Percentiles rank a stretch among this genome's conserved stretches.
Evolutionary conservation across 2,113 vertebrate genomes (phyloP).

Genomic region (Echinops telfairi): DNA sequence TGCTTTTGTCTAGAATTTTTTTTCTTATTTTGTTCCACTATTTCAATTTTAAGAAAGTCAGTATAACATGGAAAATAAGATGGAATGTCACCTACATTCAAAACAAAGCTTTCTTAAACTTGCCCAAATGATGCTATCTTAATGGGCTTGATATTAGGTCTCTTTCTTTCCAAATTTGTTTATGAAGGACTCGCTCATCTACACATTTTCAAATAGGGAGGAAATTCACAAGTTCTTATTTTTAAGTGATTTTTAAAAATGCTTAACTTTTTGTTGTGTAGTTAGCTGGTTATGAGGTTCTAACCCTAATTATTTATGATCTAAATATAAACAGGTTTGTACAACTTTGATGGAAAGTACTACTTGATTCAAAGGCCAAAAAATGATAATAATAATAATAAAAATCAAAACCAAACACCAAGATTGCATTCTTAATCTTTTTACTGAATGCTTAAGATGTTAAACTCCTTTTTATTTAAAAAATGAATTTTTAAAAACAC

Average conservation of each 20-base stretch:
- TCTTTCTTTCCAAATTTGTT: conserved; percentile 50
- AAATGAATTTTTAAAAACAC: conserved; percentile 16
- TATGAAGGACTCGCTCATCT: conserved; percentile 46
- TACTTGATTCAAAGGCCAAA: too few species aligned
- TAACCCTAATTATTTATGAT: background rate
- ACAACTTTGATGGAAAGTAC: too few species aligned
- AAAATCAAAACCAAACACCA: too few species aligned
- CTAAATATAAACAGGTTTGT: background rate
- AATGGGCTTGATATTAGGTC: background rate
- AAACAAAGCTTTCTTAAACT: conserved; percentile 44
- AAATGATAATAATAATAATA: too few species aligned
- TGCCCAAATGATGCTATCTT: background rate
- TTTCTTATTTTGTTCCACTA: conserved; percentile 15
- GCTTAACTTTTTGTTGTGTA: background rate
- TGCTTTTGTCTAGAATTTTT: background rate
- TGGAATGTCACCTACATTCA: background rate
- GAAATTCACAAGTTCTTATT: conserved; percentile 26
- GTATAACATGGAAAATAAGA: conserved; percentile 53
- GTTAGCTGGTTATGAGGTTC: background rate
- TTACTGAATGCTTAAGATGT: background rate
- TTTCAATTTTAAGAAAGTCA: conserved; percentile 51
- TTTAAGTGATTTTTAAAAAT: conserved; percentile 19
- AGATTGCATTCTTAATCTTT: too few species aligned
- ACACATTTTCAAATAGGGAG: conserved; percentile 43
- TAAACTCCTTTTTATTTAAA: background rate